Conservation (phyloP, 2,113 vertebrate genomes). For the Nannospalax galili region DNA sequence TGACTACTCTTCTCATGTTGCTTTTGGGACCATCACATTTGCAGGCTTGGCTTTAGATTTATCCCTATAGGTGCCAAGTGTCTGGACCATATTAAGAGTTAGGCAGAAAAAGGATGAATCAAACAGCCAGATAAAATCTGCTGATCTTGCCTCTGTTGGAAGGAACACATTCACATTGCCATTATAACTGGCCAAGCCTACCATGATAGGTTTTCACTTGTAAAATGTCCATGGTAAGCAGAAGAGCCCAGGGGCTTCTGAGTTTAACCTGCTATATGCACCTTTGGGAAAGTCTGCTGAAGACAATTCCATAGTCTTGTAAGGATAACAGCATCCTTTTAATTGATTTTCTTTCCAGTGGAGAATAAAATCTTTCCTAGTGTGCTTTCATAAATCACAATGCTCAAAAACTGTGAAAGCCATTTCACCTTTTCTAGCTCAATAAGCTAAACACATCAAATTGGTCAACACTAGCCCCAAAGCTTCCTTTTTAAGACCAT, state of each 20-base stretch:
- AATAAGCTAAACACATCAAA: not conserved
- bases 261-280: not conserved
- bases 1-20: not conserved
- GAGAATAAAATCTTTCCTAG: constrained; percentile 3
- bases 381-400: not conserved
- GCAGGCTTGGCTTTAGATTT: not conserved
- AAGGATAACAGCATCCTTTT: not conserved
- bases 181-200: not conserved
- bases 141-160: not conserved
- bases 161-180: not conserved
- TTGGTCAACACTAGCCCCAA: not conserved
- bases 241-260: not conserved
- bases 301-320: not conserved
- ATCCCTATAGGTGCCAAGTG: not conserved
- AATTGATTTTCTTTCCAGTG: not conserved
- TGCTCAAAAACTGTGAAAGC: not conserved
- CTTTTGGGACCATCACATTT: not conserved
- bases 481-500: not conserved
- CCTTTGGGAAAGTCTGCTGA: constrained; percentile 26
- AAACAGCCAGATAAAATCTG: not conserved
- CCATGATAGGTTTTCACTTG: not conserved
- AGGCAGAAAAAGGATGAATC: not conserved
- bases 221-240: not conserved
- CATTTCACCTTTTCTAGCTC: not conserved
- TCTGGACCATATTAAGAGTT: not conserved